Evolutionary conservation across 2,888 invertebrate genomes (phyloP).

Genomic region (Cephalotes varians): DNA sequence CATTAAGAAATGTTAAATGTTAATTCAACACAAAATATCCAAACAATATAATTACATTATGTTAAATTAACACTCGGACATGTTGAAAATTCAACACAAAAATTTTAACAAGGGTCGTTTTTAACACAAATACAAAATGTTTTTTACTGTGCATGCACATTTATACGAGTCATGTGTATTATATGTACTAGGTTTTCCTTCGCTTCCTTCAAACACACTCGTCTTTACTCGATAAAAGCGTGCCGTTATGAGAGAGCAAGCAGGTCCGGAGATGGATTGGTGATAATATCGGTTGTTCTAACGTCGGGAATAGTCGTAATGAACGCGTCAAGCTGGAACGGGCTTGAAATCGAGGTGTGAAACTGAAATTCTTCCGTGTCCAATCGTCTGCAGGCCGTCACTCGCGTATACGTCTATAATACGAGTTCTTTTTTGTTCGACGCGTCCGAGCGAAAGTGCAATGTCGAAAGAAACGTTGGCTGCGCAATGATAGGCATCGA

Average conservation of each 20-base stretch:
- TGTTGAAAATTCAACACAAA: too few relatives aligned
- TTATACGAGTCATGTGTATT: too few relatives aligned
- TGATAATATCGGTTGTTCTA: conserved; percentile 27
- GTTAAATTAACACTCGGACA: too few relatives aligned
- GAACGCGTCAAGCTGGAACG: conserved; percentile 20
- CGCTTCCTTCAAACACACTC: background rate
- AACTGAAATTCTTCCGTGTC: conserved; percentile 43
- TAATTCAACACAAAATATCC: too few relatives aligned
- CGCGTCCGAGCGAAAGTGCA: conserved; percentile 71
- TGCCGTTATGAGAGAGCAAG: background rate
- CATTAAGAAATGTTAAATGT: too few relatives aligned
- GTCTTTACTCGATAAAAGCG: conserved; percentile 3
- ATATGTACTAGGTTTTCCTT: background rate
- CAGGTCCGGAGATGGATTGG: background rate
- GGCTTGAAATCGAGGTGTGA: conserved; percentile 23
- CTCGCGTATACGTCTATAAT: conserved; percentile 71
- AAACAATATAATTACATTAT: too few relatives aligned
- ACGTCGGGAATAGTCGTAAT: background rate
- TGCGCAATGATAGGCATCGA: conserved; percentile 53
- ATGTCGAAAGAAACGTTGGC: conserved; percentile 56
- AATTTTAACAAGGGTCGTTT: too few relatives aligned
- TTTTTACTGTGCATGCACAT: too few relatives aligned
- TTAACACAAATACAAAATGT: too few relatives aligned
- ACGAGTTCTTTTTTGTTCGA: conserved; percentile 68
- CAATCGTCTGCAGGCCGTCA: conserved; percentile 68